phyloP scores from a whole-genome alignment of 2,113 vertebrate species.

The Tachysurus fulvidraco region DNA sequence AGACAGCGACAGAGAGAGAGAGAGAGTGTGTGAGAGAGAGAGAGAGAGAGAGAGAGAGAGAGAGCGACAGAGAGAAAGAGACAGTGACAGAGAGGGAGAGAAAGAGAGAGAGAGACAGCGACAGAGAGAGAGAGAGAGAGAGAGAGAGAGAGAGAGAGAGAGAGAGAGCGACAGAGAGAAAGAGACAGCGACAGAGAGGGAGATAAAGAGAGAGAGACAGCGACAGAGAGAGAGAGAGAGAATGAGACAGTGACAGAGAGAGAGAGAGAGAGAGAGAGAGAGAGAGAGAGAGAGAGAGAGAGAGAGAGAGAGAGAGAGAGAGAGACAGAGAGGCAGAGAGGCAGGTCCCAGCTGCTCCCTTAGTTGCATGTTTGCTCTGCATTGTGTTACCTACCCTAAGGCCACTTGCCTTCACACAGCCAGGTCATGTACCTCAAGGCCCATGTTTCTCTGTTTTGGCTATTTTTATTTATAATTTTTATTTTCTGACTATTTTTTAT shows the following conservation, averaged over 20 bases:
- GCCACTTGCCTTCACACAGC: conserved; percentile 43
- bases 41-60: neutral
- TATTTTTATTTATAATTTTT: too few species aligned
- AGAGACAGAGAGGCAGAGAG: neutral
- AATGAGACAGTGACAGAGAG: too few species aligned
- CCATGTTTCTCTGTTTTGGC: neutral
- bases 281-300: conserved; percentile 8
- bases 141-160: too few species aligned
- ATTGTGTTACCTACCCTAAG: conserved; percentile 38
- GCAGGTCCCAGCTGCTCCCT: conserved; percentile 48
- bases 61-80: conserved; percentile 9
- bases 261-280: neutral
- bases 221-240: too few species aligned
- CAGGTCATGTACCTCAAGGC: neutral
- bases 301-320: neutral
- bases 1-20: too few species aligned
- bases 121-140: too few species aligned
- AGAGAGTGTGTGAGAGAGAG: too few species aligned
- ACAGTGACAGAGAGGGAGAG: neutral
- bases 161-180: too few species aligned
- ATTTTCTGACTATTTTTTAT: neutral
- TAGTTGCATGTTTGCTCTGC: conserved; percentile 48
- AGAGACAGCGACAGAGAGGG: too few species aligned
- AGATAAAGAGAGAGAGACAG: too few species aligned
- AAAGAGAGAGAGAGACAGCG: neutral